Evolutionary conservation across 1,140 invertebrate species (phyloP), one percentile per base, ranked within the genome.

Genomic region (Centruroides vittatus): DNA sequence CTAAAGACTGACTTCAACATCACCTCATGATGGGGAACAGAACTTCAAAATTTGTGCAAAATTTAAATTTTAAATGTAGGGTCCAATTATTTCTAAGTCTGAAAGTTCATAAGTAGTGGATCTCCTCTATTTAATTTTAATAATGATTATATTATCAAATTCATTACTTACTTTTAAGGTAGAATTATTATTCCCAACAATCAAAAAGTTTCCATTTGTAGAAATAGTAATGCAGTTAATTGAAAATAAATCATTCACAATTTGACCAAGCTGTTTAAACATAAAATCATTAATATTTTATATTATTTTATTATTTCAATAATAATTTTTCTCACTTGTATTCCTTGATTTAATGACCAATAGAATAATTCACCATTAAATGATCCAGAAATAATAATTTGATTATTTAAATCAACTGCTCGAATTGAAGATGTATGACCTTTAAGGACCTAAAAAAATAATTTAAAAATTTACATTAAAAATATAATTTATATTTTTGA

Each of bases 341-440:
- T 11, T 47, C 57, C 52, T 56, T 46, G 35, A 47, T 59, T 58
- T 46, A 58, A 58, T 8, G 61, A 62, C 61, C 61, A 62, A 10
- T 59, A 56, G 6, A 46, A 23, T 10, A 62, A 34, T n/a, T 62
- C 61, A 34, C 57, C 59, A 56, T 59, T 55, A 35, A 62, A 55
- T 6, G 48, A 62, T 13, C 57, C 49, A 34, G 57, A 50, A 47
- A 62, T 51, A 35, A 62, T 59, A 7, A 59, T 62, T 4, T 55
- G 3, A 57, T 58, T 58, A 62, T 59, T 58, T 51, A 47, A 55
- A 46, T 47, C 51, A 54, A 64, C 3, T n/a, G 59, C 53, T 46
- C 57, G 61, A 35, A 75, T 70, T 13, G 75, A 76, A 3, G 68
- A 66, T 55, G 53, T 64, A 60, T 75, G 73, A 6, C 73, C 73